phyloP scores from a whole-genome alignment of 2,113 vertebrate species.

The Columba janthina region DNA sequence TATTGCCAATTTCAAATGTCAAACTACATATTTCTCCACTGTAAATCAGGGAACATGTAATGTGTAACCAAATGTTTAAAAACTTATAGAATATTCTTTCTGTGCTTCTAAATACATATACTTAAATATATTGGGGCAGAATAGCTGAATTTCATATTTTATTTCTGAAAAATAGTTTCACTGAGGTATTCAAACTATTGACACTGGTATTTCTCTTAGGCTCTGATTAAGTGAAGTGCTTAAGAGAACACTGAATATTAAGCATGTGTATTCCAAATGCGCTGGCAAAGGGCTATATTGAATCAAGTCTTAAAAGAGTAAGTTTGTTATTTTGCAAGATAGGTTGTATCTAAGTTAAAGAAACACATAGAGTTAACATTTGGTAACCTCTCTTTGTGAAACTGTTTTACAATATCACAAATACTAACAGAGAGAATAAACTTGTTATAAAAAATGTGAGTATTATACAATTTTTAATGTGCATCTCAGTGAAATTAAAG shows the following conservation, averaged over 20 bases:
- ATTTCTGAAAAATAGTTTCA: background rate
- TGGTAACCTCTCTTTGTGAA: background rate
- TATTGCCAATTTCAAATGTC: background rate
- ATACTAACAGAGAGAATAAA: background rate
- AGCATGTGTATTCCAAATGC: background rate
- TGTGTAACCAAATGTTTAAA: background rate
- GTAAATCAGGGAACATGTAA: background rate
- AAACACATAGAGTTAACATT: background rate
- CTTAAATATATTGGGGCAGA: background rate
- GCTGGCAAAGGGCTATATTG: background rate
- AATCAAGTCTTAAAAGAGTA: background rate
- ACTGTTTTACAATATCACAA: background rate
- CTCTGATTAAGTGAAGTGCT: background rate
- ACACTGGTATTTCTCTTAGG: background rate
- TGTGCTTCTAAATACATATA: background rate
- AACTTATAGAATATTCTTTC: background rate
- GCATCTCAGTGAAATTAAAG: slow-evolving; percentile 43
- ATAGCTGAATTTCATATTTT: background rate
- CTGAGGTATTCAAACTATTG: background rate
- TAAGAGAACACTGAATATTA: background rate
- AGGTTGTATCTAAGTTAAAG: background rate
- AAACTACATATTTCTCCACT: background rate
- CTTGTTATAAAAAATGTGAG: background rate
- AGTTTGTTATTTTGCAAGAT: background rate
- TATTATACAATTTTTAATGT: slow-evolving; percentile 15